Evolutionary conservation across 2,888 invertebrate species (phyloP), one percentile per base, ranked within the genome.

Genomic region (Parasteatoda lunata): DNA sequence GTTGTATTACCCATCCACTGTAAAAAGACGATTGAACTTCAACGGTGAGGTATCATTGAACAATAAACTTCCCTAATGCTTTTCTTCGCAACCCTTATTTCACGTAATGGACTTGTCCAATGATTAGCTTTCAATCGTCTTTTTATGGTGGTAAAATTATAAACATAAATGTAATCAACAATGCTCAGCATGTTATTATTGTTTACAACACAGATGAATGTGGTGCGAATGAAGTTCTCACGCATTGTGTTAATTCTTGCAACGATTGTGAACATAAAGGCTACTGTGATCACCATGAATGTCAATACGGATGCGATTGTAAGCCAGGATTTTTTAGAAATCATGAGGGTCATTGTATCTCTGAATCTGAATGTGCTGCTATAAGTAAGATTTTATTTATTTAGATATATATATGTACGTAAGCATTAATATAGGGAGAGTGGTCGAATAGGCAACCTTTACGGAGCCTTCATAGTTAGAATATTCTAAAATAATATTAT

Each of bases 251-350:
- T 9, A n/a, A 11, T 73, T 51, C 84, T 15, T 84, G 84, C 70
- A 86, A 86, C 49, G 85, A 86, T 48, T 86, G 85, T 30, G 13
- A 65, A 47, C 13, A 45, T 6, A 76, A 52, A 66, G 85, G 85
- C 1, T 77, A 71, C 5, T 86, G 85, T 45, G 30, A 30, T 30
- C 59, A 75, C 3, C 69, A 81, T 47, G 13, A n/a, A 49, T 86
- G 85, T 68, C 65, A 51, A n/a, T 73, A 79, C n/a, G 85, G 85
- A 54, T 86, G 85, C 30, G 85, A 86, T 48, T 86, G 85, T 48
- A 86, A 86, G 30, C 59, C 47, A 15, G 85, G 85, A 11, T 86
- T 64, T 64, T 59, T 64, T 45, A 51, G 77, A 86, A 70, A 86
- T 68, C 13, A 45, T 3, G 66, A 64, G 59, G 80, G 85, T 30